A percentile compares a stretch with the other conserved stretches of the same genome.
Evolutionary conservation across 2,797 vertebrate species (phyloP).

Genomic region (Apogon talboti): DNA sequence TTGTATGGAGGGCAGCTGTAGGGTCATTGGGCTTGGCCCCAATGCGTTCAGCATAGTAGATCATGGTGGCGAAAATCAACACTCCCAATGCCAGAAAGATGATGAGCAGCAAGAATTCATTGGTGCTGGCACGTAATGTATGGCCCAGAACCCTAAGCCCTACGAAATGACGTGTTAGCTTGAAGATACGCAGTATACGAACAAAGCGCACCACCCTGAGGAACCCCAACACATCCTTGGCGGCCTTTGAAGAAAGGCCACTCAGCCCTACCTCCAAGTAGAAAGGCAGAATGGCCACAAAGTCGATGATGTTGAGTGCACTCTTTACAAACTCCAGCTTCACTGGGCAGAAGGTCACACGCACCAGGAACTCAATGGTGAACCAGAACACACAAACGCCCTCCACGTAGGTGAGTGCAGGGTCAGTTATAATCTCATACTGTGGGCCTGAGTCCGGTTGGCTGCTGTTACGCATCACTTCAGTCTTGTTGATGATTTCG

Average conservation of each 20-base stretch:
- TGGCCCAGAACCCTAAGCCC: conserved; percentile 95
- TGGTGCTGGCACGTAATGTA: conserved; percentile 94
- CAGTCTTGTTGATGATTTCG: conserved; percentile 96
- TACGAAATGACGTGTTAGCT: conserved; percentile 96
- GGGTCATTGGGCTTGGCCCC: conserved; percentile 95
- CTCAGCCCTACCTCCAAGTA: conserved; percentile 97
- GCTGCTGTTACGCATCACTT: conserved; percentile 84
- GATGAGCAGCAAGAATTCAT: conserved; percentile 97
- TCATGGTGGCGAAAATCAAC: conserved; percentile 98
- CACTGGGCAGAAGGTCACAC: conserved; percentile 95
- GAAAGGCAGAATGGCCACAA: conserved; percentile 97
- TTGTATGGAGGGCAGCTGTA: conserved; percentile 91
- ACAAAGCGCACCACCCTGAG: conserved; percentile 98
- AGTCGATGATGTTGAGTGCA: conserved; percentile 97
- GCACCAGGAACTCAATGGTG: conserved; percentile 97
- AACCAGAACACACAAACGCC: conserved; percentile 98
- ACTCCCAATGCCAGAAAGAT: conserved; percentile 98
- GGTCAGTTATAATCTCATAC: conserved; percentile 96
- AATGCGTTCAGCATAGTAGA: conserved; percentile 97
- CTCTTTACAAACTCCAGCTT: conserved; percentile 98
- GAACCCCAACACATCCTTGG: conserved; percentile 97
- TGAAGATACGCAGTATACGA: conserved; percentile 97
- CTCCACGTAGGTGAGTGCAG: conserved; percentile 95
- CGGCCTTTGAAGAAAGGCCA: conserved; percentile 96
- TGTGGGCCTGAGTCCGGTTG: conserved; percentile 85